Evolutionary conservation across 2,797 vertebrate genomes (phyloP).

Genomic region (Phoxinus dragarum): DNA sequence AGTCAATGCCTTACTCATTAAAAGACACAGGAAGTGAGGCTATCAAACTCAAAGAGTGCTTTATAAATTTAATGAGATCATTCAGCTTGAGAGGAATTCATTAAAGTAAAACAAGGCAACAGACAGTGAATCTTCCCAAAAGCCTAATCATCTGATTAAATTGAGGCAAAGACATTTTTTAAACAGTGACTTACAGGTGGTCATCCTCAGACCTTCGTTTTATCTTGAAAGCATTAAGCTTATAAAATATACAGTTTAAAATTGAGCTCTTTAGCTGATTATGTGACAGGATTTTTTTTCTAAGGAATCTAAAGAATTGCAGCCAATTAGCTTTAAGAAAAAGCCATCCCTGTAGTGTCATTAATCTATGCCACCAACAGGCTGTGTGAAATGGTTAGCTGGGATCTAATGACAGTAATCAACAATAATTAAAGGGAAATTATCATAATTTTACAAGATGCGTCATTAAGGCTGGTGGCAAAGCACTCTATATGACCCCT

Average conservation of each 20-base stretch:
- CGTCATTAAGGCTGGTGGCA: conserved; percentile 72
- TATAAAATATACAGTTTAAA: conserved; percentile 75
- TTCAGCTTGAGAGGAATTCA: conserved; percentile 22
- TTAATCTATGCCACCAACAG: conserved; percentile 74
- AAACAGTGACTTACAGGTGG: conserved; percentile 10
- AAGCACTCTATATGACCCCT: conserved; percentile 72
- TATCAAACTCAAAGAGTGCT: background rate
- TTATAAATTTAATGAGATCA: conserved; percentile 32
- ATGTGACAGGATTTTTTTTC: conserved; percentile 51
- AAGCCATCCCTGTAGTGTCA: conserved; percentile 69
- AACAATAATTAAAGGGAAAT: conserved; percentile 81
- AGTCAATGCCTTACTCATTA: background rate
- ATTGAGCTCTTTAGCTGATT: conserved; percentile 68
- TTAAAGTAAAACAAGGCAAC: conserved; percentile 53
- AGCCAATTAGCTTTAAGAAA: conserved; percentile 78
- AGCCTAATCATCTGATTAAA: conserved; percentile 74
- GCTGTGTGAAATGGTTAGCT: conserved; percentile 69
- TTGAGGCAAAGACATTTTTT: conserved; percentile 64
- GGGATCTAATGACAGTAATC: conserved; percentile 80
- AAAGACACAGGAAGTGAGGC: conserved; percentile 14
- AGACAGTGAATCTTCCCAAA: conserved; percentile 51
- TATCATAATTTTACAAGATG: conserved; percentile 75
- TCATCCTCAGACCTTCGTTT: conserved; percentile 1
- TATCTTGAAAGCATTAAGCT: conserved; percentile 66
- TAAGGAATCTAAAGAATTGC: conserved; percentile 64